phyloP scores from a whole-genome alignment of 2,797 vertebrate species.

The Neoniphon sammara region DNA sequence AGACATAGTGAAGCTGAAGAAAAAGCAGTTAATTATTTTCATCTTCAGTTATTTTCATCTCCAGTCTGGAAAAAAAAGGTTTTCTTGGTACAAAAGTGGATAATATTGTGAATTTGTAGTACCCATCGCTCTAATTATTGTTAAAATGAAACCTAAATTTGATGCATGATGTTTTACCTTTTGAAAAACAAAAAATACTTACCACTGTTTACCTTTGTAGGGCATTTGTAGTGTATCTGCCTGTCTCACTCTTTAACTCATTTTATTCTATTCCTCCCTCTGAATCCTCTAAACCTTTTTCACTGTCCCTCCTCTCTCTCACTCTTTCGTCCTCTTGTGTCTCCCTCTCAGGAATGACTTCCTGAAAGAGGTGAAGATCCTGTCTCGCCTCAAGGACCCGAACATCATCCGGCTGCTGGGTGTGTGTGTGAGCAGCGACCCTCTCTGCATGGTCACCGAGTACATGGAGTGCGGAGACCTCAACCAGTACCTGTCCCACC shows the following conservation, averaged over 20 bases:
- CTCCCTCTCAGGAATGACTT: conserved; percentile 87
- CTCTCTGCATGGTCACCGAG: conserved; percentile 94
- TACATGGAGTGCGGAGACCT: conserved; percentile 97
- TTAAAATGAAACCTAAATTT: no score
- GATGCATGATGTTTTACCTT: no score
- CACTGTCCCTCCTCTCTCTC: background rate
- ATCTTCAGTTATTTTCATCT: no score
- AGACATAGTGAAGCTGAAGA: no score
- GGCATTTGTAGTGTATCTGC: background rate
- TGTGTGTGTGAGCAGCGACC: conserved; percentile 92
- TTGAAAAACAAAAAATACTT: no score
- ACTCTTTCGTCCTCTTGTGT: background rate
- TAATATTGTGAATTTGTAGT: no score
- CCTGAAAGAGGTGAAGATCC: conserved; percentile 94
- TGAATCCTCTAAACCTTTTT: background rate
- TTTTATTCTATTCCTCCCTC: background rate
- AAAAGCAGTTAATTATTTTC: no score
- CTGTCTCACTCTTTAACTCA: background rate
- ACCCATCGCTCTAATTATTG: no score
- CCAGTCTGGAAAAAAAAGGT: no score
- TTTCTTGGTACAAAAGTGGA: no score
- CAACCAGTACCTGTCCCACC: conserved; percentile 91
- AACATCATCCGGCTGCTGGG: conserved; percentile 95
- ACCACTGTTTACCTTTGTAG: no score
- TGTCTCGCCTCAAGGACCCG: conserved; percentile 92